Percentiles rank a stretch among this genome's conserved stretches.
phyloP scores from a whole-genome alignment of 1,140 invertebrate species.

The Heliothis subflexa region DNA sequence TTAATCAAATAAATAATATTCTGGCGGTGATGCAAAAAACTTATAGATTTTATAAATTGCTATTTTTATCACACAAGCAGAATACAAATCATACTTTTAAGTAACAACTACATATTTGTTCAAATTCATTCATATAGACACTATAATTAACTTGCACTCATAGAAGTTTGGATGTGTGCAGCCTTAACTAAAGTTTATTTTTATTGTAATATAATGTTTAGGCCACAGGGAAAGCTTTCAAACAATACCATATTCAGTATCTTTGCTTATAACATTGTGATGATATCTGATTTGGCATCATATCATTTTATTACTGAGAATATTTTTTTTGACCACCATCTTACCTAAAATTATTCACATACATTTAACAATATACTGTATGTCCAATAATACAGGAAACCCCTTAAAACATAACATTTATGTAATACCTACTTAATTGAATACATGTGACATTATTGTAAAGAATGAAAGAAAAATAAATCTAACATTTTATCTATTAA shows the following conservation, averaged over 20 bases:
- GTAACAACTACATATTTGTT: constrained; percentile 19
- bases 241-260: constrained; percentile 2
- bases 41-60: background rate
- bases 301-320: constrained; percentile 5
- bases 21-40: background rate
- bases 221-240: constrained; percentile 21
- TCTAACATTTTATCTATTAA: constrained; percentile 16
- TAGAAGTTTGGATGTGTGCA: constrained; percentile 28
- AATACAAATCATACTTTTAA: background rate
- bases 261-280: constrained; percentile 20
- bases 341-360: constrained; percentile 9
- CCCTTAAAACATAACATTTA: constrained; percentile 30
- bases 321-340: background rate
- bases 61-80: background rate
- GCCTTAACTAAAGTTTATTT: constrained; percentile 12
- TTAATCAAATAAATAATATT: background rate
- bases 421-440: constrained; percentile 11
- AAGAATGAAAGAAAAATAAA: constrained; percentile 25
- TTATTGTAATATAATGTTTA: constrained; percentile 29
- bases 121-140: background rate
- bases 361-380: background rate
- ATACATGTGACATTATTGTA: constrained; percentile 8
- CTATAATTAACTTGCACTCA: background rate
- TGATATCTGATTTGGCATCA: constrained; percentile 29
- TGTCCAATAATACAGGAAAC: constrained; percentile 10